Conservation (phyloP, 2,113 vertebrate genomes). For the Nesoenas mayeri region DNA sequence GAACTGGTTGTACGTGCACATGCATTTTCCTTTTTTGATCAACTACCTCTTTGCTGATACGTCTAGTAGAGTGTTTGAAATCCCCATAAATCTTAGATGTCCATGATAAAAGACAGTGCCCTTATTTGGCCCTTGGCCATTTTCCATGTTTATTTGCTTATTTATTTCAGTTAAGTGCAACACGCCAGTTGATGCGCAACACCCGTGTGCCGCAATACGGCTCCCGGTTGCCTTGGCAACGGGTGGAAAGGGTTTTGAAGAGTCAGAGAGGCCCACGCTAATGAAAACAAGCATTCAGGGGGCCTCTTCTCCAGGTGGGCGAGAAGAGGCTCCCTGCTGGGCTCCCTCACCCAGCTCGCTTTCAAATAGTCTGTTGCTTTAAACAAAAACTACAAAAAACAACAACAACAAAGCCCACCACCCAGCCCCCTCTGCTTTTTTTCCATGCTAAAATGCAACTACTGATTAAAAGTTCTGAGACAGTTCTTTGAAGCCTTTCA, state of each 20-base stretch:
- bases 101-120: conserved; percentile 32
- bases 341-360: conserved; percentile 5
- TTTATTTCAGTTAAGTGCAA: conserved; percentile 58
- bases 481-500: conserved; percentile 65
- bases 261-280: conserved; percentile 56
- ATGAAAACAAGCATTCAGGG: conserved; percentile 54
- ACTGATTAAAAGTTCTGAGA: conserved; percentile 71
- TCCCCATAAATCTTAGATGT: conserved; percentile 14
- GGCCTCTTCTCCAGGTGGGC: conserved; percentile 52
- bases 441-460: conserved; percentile 43
- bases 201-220: conserved; percentile 49
- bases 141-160: conserved; percentile 46
- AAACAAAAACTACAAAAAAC: conserved; percentile 45
- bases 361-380: conserved; percentile 42
- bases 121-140: not conserved
- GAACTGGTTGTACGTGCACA: not conserved
- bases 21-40: conserved; percentile 28
- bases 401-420: conserved; percentile 24
- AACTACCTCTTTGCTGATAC: not conserved
- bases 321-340: conserved; percentile 63
- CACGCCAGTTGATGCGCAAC: conserved; percentile 39
- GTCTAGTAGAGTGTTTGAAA: not conserved
- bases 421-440: not conserved
- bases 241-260: conserved; percentile 61
- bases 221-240: conserved; percentile 74